Base-by-base conservation (phyloP, 2,113 vertebrate species). In the Thymallus thymallus region DNA sequence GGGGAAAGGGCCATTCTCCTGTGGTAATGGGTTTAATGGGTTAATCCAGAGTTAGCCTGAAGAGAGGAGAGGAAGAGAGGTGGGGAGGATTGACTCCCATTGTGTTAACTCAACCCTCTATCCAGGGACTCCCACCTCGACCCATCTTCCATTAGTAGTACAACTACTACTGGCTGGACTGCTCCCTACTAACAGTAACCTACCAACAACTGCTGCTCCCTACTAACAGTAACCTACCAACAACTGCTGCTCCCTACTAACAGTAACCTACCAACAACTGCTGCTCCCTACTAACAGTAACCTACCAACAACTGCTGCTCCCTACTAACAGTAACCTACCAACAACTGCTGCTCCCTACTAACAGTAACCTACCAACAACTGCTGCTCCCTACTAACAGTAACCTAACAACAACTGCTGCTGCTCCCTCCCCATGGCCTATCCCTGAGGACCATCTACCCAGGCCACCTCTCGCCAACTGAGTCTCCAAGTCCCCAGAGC, bases 1-100 rank as follows among this genome's bases (percentile, higher is more conserved):
- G 72, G 32, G 73, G 71, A 81, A 78, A 84, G 78, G 78, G 71
- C 71, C 61, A 5, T 1, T 73, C 65, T 69, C 62, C 71, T 76
- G 26, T 73, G 61, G 73, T 91, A 89, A 91, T 88, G 84, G 84
- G 86, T 80, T 93, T 90, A 88, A 51, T 12, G 35, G 70, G 32
- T 61, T 92, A 88, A 89, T 87, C 84, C 74, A 66, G 30, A 32
- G 64, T 61, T 72, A 60, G 71, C 46, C 69, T 77, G 67, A 75
- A 74, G 61, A 69, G 41, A 56, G 48, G 10, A 32, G 35, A 62
- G 56, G 32, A 22, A 29, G 71, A 64, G 5, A n/a, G n/a, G n/a
- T n/a, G n/a, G n/a, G n/a, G n/a, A n/a, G 9, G 30, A 41, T 9
- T 3, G 35, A 41, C 35, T 41, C 35, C 35, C 35, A 41, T 10